These are phyloP conservation scores for Tetrax tetrax DNA, from an alignment of 2,113 vertebrate species.

Conservation along the genomic window DNA sequence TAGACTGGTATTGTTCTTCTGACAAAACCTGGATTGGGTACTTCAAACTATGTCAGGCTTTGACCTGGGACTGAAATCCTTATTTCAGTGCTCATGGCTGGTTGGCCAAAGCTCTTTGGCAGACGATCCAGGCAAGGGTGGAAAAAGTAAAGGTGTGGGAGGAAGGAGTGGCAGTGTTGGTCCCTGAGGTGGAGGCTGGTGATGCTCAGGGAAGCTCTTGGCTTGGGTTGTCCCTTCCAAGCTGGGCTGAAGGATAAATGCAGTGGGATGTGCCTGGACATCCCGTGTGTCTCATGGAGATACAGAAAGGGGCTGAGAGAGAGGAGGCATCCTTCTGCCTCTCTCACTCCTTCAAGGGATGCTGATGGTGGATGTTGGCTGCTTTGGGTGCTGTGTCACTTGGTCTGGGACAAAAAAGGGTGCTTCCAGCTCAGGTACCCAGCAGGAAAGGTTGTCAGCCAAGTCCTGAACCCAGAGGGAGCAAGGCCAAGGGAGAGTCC, in stretches of 20 bases:
- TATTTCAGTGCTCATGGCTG: background rate
- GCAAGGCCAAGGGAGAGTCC: background rate
- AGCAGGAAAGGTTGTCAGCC: background rate
- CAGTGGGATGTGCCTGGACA: background rate
- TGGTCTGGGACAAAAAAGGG: background rate
- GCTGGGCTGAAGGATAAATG: background rate
- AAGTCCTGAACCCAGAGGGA: background rate
- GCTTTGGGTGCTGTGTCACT: background rate
- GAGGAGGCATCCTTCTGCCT: background rate
- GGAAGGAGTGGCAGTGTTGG: background rate
- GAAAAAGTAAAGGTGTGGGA: accelerated
- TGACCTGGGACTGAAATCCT: background rate
- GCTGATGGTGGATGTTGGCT: background rate
- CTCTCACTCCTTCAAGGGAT: accelerated
- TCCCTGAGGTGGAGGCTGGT: background rate
- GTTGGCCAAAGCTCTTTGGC: background rate
- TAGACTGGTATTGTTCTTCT: background rate
- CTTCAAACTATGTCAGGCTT: background rate
- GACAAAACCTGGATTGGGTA: background rate
- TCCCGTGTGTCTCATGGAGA: background rate
- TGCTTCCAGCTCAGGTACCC: background rate
- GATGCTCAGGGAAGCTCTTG: background rate
- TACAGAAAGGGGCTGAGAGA: background rate
- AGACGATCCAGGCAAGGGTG: background rate
- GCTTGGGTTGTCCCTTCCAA: background rate